These are phyloP conservation scores for Scomberomorus guttatus DNA, from an alignment of 2,797 vertebrate genomes.

Conservation along the genomic window DNA sequence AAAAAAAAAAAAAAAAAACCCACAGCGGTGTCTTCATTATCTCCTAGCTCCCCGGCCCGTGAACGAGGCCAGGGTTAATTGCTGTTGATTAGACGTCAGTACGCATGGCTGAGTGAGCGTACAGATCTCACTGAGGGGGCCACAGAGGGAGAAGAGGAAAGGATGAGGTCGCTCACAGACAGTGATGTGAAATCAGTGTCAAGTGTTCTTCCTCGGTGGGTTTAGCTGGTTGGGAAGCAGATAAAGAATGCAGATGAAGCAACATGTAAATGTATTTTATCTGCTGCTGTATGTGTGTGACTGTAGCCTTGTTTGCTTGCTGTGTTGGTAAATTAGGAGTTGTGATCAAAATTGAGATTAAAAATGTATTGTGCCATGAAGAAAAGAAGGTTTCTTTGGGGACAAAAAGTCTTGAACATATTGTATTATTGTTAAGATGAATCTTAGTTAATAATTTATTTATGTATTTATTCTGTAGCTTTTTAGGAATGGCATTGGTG, in stretches of 20 bases:
- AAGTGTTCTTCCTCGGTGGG: conserved; percentile 68
- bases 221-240: conserved; percentile 50
- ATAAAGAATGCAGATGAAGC: conserved; percentile 60
- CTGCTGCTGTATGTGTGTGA: conserved; percentile 11
- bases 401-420: conserved; percentile 2
- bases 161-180: conserved; percentile 56
- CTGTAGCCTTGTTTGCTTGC: neutral
- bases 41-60: conserved; percentile 46
- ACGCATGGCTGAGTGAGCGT: conserved; percentile 61
- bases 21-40: conserved; percentile 71
- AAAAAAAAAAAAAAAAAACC: conserved; percentile 14
- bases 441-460: neutral
- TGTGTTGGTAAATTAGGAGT: neutral
- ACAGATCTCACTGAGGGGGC: conserved; percentile 55
- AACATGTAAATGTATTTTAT: conserved; percentile 17
- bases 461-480: neutral
- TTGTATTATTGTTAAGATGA: conserved; percentile 1
- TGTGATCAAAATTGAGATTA: neutral
- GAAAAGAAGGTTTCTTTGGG: conserved; percentile 1
- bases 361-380: neutral
- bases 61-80: conserved; percentile 75
- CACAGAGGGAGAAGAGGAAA: conserved; percentile 47
- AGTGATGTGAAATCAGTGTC: conserved; percentile 70
- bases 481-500: neutral
- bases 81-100: conserved; percentile 77